Evolutionary conservation across 1,140 invertebrate species (phyloP), one percentile per base, ranked within the genome.

Genomic region (Sycophaga agraensis): DNA sequence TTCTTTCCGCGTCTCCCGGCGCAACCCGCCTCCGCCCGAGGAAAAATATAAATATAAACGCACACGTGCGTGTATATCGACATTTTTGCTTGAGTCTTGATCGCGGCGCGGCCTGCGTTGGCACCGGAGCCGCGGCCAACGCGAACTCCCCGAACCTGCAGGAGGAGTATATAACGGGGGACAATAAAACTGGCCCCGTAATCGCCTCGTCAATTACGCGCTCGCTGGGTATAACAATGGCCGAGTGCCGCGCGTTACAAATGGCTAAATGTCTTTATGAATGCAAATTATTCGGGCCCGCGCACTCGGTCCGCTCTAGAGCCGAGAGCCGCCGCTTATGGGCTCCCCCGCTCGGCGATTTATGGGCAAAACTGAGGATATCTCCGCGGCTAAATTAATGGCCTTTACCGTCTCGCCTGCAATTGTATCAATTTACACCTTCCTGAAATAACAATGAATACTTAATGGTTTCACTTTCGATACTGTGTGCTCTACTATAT

Each of bases 171-270:
- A 42, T 42, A 39, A 22, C 21, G 11, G 21, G 19, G 9, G 31
- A 45, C 28, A 26, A 35, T 59, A 51, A 51, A 59, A 19, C 6
- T 14, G 39, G n/a, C 37, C 16, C 21, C 11, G 22, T 34, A 34
- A 43, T 51, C 48, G 19, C 19, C 3, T 26, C 48, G 40, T 54
- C 49, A 54, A 60, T 40, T 55, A 58, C 17, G 24, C 16, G 40
- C 26, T 26, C 58, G 34, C 6, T 24, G 6, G 46, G n/a, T n/a
- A 50, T 50, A 59, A 59, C 45, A 59, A 58, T 49, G 11, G 22
- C 14, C 17, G 14, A n/a, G n/a, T n/a, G 7, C 14, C 12, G 34
- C 19, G 12, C 21, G 4, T 40, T 24, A 26, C 1, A 39, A 40
- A 16, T 16, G 35, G 2, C 19, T 16, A 53, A 40, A 53, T 53